These are phyloP conservation scores for Columbina picui DNA, from an alignment of 2,113 vertebrate species.

Conservation along the genomic window DNA sequence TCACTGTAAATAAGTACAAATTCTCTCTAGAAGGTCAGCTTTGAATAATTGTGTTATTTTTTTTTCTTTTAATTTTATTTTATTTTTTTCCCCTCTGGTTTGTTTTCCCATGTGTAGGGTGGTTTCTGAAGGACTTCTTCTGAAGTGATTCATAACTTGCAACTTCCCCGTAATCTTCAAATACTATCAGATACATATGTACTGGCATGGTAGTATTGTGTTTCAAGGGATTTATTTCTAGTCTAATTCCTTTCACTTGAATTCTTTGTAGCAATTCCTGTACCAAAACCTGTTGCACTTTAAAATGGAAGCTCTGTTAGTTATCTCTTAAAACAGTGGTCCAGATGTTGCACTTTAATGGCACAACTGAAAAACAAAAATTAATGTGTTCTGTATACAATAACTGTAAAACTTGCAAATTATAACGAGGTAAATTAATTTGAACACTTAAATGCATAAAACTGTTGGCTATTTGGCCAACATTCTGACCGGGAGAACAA, in stretches of 20 bases:
- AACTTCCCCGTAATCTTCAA: neutral
- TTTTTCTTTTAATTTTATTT: neutral
- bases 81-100: neutral
- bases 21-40: neutral
- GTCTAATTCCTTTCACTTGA: neutral
- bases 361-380: neutral
- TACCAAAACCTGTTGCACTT: constrained; percentile 18
- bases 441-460: neutral
- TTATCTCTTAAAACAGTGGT: neutral
- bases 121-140: neutral
- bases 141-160: neutral
- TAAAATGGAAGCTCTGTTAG: neutral
- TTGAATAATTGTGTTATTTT: neutral
- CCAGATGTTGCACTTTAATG: neutral
- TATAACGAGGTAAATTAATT: neutral
- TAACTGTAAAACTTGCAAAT: neutral
- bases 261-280: neutral
- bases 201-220: neutral
- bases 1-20: neutral
- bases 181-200: neutral
- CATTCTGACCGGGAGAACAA: neutral
- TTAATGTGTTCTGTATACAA: neutral
- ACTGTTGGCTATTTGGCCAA: neutral
- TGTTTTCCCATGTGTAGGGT: neutral
- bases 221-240: neutral